These are phyloP conservation scores for Ariopsis seemanni DNA, from an alignment of 2,113 vertebrate genomes.

Conservation along the genomic window DNA sequence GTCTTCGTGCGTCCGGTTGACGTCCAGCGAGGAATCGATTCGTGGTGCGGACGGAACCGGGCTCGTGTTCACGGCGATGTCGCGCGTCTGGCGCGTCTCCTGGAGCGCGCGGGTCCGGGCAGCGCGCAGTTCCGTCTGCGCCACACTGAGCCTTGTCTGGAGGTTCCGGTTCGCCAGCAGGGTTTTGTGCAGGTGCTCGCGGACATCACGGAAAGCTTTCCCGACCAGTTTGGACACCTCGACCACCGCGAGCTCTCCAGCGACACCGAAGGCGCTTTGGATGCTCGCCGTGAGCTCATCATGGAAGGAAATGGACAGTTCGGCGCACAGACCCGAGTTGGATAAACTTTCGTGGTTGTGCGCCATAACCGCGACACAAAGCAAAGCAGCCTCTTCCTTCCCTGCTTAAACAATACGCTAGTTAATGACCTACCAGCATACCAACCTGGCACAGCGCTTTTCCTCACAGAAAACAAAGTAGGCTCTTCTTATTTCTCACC, in stretches of 20 bases:
- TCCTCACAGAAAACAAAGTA: background rate
- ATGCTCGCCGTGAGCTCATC: conserved; percentile 58
- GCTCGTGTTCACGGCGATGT: background rate
- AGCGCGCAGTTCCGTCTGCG: conserved; percentile 50
- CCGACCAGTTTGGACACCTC: conserved; percentile 58
- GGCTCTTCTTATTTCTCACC: background rate
- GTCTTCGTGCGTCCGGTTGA: background rate
- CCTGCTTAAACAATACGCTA: background rate
- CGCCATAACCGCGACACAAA: conserved; percentile 28
- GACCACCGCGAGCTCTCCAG: conserved; percentile 58
- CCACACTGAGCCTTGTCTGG: conserved; percentile 42
- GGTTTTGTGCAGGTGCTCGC: conserved; percentile 57
- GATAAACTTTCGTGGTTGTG: conserved; percentile 7
- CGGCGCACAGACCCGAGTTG: conserved; percentile 38
- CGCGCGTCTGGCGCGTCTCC: conserved; percentile 9
- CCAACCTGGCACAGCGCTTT: no score
- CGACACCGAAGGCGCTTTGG: conserved; percentile 59
- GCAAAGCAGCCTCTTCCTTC: background rate
- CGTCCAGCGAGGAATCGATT: background rate
- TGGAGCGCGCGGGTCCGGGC: conserved; percentile 21
- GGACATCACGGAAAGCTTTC: conserved; percentile 53
- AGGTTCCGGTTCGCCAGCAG: conserved; percentile 54
- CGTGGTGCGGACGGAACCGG: background rate
- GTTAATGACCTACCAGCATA: background rate
- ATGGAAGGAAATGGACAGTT: conserved; percentile 58